Conservation (phyloP, 2,113 vertebrate species). For the Cavia porcellus region DNA sequence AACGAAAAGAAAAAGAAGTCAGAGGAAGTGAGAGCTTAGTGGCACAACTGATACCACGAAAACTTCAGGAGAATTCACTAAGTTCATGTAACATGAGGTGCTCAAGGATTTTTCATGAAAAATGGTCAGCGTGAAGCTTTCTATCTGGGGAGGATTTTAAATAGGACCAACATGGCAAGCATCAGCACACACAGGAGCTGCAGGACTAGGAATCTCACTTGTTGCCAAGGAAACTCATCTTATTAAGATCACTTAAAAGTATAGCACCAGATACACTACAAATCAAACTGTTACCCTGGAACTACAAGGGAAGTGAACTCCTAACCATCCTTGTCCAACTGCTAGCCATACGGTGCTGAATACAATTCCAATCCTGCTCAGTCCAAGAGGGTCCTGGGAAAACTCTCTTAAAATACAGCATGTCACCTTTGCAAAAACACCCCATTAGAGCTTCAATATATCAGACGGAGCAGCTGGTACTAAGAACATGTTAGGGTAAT, state of each 20-base stretch:
- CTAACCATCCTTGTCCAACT: neutral
- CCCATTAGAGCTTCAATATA: neutral
- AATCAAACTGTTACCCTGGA: neutral
- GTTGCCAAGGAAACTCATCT: neutral
- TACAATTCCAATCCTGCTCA: neutral
- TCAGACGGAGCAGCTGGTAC: neutral
- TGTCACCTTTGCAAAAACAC: neutral
- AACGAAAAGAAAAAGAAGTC: neutral
- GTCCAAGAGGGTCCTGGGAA: neutral
- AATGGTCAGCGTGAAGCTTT: conserved; percentile 4
- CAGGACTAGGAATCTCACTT: neutral
- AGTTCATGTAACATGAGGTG: neutral
- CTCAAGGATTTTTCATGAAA: neutral
- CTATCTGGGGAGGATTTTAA: neutral
- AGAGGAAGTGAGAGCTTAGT: neutral
- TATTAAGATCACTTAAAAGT: neutral
- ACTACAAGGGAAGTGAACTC: neutral
- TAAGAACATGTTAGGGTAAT: neutral
- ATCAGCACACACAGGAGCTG: neutral
- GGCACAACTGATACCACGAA: neutral
- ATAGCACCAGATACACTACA: neutral
- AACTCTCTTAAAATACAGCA: neutral
- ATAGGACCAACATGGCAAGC: neutral
- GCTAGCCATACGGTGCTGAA: neutral
- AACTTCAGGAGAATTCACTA: neutral